phyloP scores from a whole-genome alignment of 1,140 invertebrate species.

The Ceratina australensis region DNA sequence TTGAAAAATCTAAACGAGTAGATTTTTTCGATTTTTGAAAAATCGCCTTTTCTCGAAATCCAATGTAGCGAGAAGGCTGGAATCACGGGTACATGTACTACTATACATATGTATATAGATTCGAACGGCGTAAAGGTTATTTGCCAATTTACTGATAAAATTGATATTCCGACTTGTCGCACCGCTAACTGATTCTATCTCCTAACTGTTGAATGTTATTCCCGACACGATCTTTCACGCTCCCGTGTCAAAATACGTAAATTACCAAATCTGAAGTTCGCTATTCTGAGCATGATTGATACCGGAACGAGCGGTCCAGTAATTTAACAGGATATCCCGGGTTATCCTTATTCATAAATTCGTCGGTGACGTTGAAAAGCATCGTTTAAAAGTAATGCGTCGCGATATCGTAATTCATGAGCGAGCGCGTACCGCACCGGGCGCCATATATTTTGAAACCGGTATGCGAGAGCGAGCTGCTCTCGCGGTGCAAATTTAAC shows the following conservation, averaged over 20 bases:
- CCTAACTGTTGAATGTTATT: background rate
- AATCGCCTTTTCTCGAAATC: too few relatives aligned
- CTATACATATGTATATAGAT: too few relatives aligned
- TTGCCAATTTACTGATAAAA: too few relatives aligned
- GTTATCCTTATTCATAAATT: conserved; percentile 49
- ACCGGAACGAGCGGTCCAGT: conserved; percentile 10
- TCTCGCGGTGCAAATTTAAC: conserved; percentile 26
- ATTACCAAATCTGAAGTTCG: too few relatives aligned
- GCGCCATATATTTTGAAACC: conserved; percentile 23
- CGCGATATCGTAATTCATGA: conserved; percentile 40
- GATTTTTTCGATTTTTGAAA: too few relatives aligned
- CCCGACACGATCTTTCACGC: background rate
- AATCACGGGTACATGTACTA: too few relatives aligned
- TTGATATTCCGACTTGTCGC: too few relatives aligned
- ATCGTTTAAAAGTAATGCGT: conserved; percentile 49
- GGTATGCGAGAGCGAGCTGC: conserved; percentile 6
- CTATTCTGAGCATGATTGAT: conserved; percentile 23
- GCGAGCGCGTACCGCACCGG: background rate
- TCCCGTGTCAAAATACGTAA: background rate
- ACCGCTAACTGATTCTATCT: too few relatives aligned
- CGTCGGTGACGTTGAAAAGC: conserved; percentile 41
- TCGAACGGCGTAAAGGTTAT: too few relatives aligned
- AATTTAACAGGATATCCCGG: conserved; percentile 21
- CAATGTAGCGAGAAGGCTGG: too few relatives aligned
- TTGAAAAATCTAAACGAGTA: too few relatives aligned